A percentile compares a stretch with the other conserved stretches of the same genome.
Evolutionary conservation across 2,888 invertebrate species (phyloP).

Genomic region (Eurytoma adleriae): DNA sequence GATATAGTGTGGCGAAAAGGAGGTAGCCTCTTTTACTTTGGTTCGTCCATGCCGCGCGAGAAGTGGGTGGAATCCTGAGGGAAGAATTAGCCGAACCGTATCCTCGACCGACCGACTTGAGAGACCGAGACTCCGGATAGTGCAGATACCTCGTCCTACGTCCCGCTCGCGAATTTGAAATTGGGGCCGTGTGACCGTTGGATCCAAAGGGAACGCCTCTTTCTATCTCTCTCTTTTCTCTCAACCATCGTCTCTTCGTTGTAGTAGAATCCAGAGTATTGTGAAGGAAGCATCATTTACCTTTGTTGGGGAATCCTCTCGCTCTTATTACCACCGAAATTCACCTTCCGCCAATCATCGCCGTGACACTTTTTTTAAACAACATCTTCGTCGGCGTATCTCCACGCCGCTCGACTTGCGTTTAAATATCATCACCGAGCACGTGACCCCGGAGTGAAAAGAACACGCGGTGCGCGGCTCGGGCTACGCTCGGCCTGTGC

Average conservation of each 20-base stretch:
- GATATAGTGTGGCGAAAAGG: neutral
- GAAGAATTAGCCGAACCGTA: constrained; percentile 49
- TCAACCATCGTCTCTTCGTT: constrained; percentile 51
- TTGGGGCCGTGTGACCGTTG: constrained; percentile 30
- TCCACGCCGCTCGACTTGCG: neutral
- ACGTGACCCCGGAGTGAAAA: constrained; percentile 16
- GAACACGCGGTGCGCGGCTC: constrained; percentile 28
- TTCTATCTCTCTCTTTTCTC: constrained; percentile 37
- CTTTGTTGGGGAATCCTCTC: constrained; percentile 56
- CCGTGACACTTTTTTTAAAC: constrained; percentile 27
- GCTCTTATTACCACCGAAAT: constrained; percentile 28
- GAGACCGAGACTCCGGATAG: constrained; percentile 33
- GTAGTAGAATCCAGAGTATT: constrained; percentile 55
- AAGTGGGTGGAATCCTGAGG: constrained; percentile 39
- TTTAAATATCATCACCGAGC: neutral
- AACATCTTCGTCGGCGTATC: constrained; percentile 13
- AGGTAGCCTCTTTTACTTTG: constrained; percentile 15
- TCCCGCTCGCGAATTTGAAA: constrained; percentile 52
- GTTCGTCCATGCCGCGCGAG: constrained; percentile 27
- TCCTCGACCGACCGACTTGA: constrained; percentile 47
- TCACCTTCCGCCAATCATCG: constrained; percentile 36
- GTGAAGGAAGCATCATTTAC: constrained; percentile 57
- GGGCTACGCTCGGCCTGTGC: constrained; percentile 16
- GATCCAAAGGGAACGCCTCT: constrained; percentile 18
- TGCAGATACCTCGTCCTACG: constrained; percentile 31